A percentile compares a stretch with the other conserved stretches of the same genome.
These are phyloP conservation scores for Archaeoteleia sp. DNA, from an alignment of 2,888 invertebrate genomes.

Conservation along the genomic window DNA sequence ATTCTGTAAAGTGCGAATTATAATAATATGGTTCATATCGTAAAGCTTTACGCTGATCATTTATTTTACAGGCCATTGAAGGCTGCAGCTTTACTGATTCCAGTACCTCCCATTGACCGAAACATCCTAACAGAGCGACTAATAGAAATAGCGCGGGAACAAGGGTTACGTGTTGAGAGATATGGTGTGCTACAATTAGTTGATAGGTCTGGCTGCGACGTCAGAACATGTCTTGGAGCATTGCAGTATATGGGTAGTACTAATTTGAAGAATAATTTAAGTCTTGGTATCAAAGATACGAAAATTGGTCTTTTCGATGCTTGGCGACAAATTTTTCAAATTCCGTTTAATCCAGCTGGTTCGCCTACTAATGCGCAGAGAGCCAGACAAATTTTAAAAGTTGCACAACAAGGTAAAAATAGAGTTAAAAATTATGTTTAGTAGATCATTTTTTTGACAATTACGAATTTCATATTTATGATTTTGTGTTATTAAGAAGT, in stretches of 20 bases:
- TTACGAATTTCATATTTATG: too few relatives aligned
- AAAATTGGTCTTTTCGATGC: conserved; percentile 90
- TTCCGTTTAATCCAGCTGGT: conserved; percentile 68
- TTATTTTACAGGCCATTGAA: conserved; percentile 63
- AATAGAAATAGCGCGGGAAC: conserved; percentile 80
- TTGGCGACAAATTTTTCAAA: conserved; percentile 87
- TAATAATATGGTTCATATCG: too few relatives aligned
- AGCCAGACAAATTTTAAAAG: conserved; percentile 60
- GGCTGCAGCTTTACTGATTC: conserved; percentile 64
- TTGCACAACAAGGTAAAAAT: conserved; percentile 63
- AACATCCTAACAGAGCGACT: conserved; percentile 78
- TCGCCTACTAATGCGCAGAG: conserved; percentile 59
- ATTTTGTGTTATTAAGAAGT: too few relatives aligned
- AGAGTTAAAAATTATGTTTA: neutral
- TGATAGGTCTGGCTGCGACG: conserved; percentile 91
- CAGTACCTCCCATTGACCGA: conserved; percentile 69
- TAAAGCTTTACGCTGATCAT: conserved; percentile 64
- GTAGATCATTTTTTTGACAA: neutral
- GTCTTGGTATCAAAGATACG: conserved; percentile 90
- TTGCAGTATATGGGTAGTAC: conserved; percentile 84
- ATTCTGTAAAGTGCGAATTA: too few relatives aligned
- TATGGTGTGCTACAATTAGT: conserved; percentile 85
- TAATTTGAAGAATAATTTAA: conserved; percentile 78
- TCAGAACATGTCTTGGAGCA: conserved; percentile 92
- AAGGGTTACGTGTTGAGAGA: conserved; percentile 82